phyloP scores from a whole-genome alignment of 2,797 vertebrate genomes.

The Neopelma chrysocephalum region DNA sequence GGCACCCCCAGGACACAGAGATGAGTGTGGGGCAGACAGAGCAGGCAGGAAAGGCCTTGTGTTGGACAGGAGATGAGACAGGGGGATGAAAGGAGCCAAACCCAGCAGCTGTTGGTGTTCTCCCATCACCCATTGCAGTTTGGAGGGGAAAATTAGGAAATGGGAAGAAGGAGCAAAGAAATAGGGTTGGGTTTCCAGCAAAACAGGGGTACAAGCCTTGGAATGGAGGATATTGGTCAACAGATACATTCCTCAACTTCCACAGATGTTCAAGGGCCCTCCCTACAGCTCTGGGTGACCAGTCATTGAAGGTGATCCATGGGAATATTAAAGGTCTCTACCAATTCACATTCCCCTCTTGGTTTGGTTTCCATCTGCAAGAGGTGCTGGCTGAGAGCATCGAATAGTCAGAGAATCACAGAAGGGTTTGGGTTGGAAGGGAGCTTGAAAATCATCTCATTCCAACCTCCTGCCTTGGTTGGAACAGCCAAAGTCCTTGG shows the following conservation, averaged over 20 bases:
- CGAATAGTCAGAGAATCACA: neutral
- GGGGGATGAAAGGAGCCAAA: neutral
- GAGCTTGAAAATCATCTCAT: neutral
- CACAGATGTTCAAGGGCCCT: neutral
- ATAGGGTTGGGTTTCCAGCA: neutral
- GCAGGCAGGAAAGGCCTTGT: neutral
- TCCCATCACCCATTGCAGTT: neutral
- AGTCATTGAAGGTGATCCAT: neutral
- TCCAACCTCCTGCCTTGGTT: neutral
- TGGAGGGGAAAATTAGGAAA: neutral
- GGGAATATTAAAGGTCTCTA: neutral
- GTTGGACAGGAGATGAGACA: neutral
- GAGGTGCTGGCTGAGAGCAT: neutral
- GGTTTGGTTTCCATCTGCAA: neutral
- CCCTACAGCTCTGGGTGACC: neutral
- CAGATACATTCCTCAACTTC: neutral
- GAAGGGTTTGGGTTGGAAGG: neutral
- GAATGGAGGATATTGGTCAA: neutral
- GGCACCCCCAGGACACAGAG: neutral
- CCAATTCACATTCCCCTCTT: neutral
- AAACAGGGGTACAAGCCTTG: neutral
- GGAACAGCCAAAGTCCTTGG: neutral
- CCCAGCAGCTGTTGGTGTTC: neutral
- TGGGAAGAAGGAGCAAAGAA: neutral
- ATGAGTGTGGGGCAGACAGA: neutral